A percentile compares a stretch with the other conserved stretches of the same genome.
These are phyloP conservation scores for Antrozous pallidus DNA, from an alignment of 2,797 vertebrate species.

Conservation along the genomic window DNA sequence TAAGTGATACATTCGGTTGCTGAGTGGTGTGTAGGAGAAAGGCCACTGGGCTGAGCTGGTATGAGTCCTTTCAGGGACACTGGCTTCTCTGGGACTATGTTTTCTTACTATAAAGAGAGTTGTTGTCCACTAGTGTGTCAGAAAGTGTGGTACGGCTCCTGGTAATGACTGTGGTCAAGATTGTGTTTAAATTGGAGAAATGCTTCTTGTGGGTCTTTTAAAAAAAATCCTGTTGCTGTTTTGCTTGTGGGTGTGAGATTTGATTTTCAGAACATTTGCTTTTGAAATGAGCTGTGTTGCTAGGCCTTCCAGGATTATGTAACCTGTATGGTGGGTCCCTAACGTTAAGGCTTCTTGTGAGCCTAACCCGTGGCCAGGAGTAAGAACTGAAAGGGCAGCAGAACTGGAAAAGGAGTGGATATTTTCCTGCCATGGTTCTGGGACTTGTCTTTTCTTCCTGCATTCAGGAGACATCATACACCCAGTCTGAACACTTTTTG, in stretches of 20 bases:
- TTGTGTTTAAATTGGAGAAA: not conserved
- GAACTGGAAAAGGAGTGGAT: not conserved
- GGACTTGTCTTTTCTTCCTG: not conserved
- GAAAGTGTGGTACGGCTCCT: not conserved
- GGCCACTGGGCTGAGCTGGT: not conserved
- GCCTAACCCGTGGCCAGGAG: fast-evolving
- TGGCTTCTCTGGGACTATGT: not conserved
- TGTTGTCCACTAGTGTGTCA: not conserved
- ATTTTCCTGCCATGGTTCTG: not conserved
- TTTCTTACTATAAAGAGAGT: not conserved
- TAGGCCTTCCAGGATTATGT: not conserved
- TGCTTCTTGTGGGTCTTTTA: not conserved
- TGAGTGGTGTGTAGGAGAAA: not conserved
- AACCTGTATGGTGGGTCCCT: not conserved
- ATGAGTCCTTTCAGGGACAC: not conserved
- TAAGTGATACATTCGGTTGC: constrained; percentile 33
- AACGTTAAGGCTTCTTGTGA: not conserved
- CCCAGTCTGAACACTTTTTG: no score
- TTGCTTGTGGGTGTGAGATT: not conserved
- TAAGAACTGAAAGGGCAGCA: not conserved
- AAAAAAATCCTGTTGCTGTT: not conserved
- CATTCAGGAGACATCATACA: not conserved
- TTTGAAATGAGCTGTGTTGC: not conserved
- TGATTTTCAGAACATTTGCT: not conserved
- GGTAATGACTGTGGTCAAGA: not conserved